Base-by-base conservation (phyloP, 2,888 invertebrate species). In the Acanthosepion lycidas region DNA sequence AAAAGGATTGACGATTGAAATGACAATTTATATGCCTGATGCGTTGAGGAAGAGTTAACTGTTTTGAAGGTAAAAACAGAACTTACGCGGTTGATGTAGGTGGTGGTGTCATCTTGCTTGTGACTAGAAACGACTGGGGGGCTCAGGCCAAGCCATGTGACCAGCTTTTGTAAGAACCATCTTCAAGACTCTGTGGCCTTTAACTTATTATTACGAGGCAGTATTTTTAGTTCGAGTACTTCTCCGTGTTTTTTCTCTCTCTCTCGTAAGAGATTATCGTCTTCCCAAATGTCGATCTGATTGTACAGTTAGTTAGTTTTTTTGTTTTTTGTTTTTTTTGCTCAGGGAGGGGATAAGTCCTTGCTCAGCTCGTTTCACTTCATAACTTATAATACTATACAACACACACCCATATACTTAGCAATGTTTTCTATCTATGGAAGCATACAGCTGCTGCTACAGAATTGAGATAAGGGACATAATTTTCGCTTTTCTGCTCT, bases 31-130 rank as follows among this genome's bases (percentile, higher is more conserved):
- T 20, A 59, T 59, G 20, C 23, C 20, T 59, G 59, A 23, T 59
- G 59, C 23, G 59, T 23, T 59, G 59, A 26, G 3, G 6, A 59
- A 59, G 23, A 59, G 59, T 51, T 51, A 51, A 51, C 64, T 78
- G 78, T 78, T 78, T 78, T n/a, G 78, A n/a, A 78, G n/a, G 78
- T 12, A 78, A 78, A 42, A 78, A 78, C 15, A n/a, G 33, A 33
- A 78, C 78, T 78, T 78, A 78, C 78, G 78, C 78, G n/a, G 78
- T 78, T n/a, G 78, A 78, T 78, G 78, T 78, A 78, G 78, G 78
- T n/a, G n/a, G 78, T 78, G 78, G n/a, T 78, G 78, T 78, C 78
- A 78, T 78, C n/a, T 78, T 78, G 78, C 78, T 78, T 78, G n/a
- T 78, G 78, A 78, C n/a, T 78, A 78, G n/a, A 78, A 78, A 78